Evolutionary conservation across 2,888 invertebrate species (phyloP).

Genomic region (Dynastes maya): DNA sequence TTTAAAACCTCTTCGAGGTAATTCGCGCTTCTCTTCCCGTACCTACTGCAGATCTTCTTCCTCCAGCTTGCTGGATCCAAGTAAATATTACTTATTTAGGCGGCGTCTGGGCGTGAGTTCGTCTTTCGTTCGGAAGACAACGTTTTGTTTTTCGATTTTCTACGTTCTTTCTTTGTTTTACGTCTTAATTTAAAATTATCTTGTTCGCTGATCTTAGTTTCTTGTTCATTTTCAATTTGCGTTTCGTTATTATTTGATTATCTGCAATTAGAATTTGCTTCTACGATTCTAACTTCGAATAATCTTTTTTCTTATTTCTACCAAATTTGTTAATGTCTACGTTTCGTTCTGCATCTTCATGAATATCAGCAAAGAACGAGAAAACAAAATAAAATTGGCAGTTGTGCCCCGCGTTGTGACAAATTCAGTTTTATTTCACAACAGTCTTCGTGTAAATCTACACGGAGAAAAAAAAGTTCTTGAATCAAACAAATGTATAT

Average conservation of each 20-base stretch:
- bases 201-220: constrained; percentile 45
- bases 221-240: constrained; percentile 22
- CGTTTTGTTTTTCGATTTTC: constrained; percentile 15
- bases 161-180: constrained; percentile 53
- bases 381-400: too few species aligned
- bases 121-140: constrained; percentile 38
- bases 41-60: not conserved
- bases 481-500: too few species aligned
- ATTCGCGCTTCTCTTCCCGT: constrained; percentile 16
- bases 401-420: too few species aligned
- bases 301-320: too few species aligned
- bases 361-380: too few species aligned
- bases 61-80: not conserved
- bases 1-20: constrained; percentile 56
- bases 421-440: too few species aligned
- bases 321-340: too few species aligned
- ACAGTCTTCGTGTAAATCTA: too few species aligned
- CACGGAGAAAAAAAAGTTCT: too few species aligned
- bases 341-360: too few species aligned
- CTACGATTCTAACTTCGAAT: not conserved
- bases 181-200: constrained; percentile 57
- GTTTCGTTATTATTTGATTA: constrained; percentile 18
- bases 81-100: not conserved
- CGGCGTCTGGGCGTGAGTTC: not conserved
- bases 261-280: not conserved